phyloP scores from a whole-genome alignment of 2,888 invertebrate species.

The Acleris literana region DNA sequence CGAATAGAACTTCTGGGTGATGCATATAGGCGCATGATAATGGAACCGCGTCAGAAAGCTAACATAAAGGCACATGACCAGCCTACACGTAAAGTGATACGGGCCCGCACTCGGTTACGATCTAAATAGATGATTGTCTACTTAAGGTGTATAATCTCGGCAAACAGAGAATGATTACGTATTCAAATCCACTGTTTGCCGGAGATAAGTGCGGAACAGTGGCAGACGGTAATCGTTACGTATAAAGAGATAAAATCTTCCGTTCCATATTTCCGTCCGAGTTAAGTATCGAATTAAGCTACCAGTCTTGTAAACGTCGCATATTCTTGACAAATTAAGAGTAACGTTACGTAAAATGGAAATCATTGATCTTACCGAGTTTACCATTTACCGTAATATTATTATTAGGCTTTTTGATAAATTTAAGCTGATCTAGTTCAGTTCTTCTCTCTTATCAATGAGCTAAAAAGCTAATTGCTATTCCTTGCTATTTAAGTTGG shows the following conservation, averaged over 20 bases:
- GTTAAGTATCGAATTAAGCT: conserved; percentile 1
- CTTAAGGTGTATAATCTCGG: conserved; percentile 55
- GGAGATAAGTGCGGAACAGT: conserved; percentile 71
- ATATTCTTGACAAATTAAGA: too few relatives aligned
- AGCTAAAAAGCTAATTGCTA: too few relatives aligned
- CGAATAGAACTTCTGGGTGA: too few relatives aligned
- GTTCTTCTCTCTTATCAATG: too few relatives aligned
- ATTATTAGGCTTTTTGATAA: too few relatives aligned
- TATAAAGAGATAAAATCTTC: conserved; percentile 24
- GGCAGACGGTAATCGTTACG: conserved; percentile 58
- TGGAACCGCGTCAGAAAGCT: conserved; percentile 13
- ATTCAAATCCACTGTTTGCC: conserved; percentile 74
- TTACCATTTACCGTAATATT: too few relatives aligned
- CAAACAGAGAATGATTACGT: conserved; percentile 73
- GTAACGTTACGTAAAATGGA: too few relatives aligned
- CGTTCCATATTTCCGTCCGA: conserved; percentile 21
- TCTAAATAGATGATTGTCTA: conserved; percentile 50
- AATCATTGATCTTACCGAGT: too few relatives aligned
- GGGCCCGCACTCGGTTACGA: conserved; percentile 52
- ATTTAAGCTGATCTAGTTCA: too few relatives aligned
- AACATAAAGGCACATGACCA: conserved; percentile 18
- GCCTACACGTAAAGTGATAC: background rate
- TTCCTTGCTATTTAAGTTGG: too few relatives aligned
- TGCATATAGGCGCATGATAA: background rate
- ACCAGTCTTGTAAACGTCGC: background rate